Evolutionary conservation across 2,113 vertebrate genomes (phyloP).

Genomic region (Anoplopoma fimbria): DNA sequence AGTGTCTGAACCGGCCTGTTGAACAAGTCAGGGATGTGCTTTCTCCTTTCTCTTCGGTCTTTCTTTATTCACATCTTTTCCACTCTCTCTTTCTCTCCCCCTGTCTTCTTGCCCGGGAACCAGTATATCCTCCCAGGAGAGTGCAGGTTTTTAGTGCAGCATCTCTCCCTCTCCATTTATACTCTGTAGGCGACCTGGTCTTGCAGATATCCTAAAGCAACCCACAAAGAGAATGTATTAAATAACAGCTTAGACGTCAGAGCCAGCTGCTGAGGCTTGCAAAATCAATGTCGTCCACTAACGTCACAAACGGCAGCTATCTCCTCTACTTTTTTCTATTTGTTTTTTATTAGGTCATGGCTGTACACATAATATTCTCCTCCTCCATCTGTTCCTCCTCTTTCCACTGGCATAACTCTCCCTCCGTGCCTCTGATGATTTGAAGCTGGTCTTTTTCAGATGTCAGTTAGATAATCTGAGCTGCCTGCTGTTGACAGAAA

Average conservation of each 20-base stretch:
- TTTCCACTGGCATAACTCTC: background rate
- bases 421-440: conserved; percentile 11
- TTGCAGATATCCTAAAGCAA: conserved; percentile 26
- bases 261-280: conserved; percentile 35
- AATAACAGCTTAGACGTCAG: conserved; percentile 3
- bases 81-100: background rate
- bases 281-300: conserved; percentile 18
- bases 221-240: conserved; percentile 13
- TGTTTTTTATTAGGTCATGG: conserved; percentile 1
- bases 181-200: conserved; percentile 10
- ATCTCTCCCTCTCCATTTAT: background rate
- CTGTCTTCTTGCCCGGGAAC: background rate
- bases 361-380: background rate
- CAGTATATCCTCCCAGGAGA: background rate
- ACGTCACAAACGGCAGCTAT: background rate
- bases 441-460: conserved; percentile 26
- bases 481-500: conserved; percentile 20
- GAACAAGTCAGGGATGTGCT: background rate
- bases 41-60: background rate
- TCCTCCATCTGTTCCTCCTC: background rate
- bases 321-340: background rate
- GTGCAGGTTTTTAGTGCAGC: background rate
- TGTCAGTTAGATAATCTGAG: conserved; percentile 28
- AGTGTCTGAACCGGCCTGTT: conserved; percentile 9
- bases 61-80: background rate